These are phyloP conservation scores for Trilocha varians DNA, from an alignment of 2,888 invertebrate species.

Conservation along the genomic window DNA sequence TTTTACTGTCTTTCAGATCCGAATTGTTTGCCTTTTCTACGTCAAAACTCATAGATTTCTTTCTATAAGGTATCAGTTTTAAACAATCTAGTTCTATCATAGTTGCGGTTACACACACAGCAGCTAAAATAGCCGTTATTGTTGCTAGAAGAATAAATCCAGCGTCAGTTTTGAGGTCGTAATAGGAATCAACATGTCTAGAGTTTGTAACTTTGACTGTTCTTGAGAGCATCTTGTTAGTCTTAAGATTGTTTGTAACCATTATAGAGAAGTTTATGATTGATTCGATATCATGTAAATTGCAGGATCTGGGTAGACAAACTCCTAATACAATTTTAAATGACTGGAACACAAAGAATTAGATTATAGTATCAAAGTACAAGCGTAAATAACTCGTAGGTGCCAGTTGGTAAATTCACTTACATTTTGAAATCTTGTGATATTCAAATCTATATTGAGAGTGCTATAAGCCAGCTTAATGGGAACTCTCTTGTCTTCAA, in stretches of 20 bases:
- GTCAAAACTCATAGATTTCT: slow-evolving; percentile 46
- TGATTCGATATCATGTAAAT: slow-evolving; percentile 47
- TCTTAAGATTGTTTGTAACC: slow-evolving; percentile 52
- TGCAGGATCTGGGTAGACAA: slow-evolving; percentile 64
- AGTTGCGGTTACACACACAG: slow-evolving; percentile 53
- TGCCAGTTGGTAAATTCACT: slow-evolving; percentile 22
- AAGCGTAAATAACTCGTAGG: not conserved
- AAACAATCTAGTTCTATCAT: slow-evolving; percentile 51
- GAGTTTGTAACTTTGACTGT: slow-evolving; percentile 35
- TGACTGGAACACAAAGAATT: slow-evolving; percentile 32
- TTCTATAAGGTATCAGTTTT: slow-evolving; percentile 32
- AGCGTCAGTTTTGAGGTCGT: slow-evolving; percentile 35
- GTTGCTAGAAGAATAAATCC: slow-evolving; percentile 40
- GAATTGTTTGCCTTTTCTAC: slow-evolving; percentile 44
- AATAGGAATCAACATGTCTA: slow-evolving; percentile 34
- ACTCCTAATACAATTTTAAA: slow-evolving; percentile 51
- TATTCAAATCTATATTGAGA: slow-evolving; percentile 40
- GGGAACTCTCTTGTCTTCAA: slow-evolving; percentile 40
- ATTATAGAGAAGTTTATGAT: slow-evolving; percentile 64
- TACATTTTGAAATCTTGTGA: slow-evolving; percentile 48
- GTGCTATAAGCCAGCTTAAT: slow-evolving; percentile 42
- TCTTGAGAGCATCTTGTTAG: slow-evolving; percentile 46
- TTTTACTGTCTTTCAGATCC: slow-evolving; percentile 22
- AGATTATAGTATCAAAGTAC: not conserved
- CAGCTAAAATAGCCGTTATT: slow-evolving; percentile 33